Evolutionary conservation across 2,888 invertebrate genomes (phyloP).

Genomic region (Lymantria dispar): DNA sequence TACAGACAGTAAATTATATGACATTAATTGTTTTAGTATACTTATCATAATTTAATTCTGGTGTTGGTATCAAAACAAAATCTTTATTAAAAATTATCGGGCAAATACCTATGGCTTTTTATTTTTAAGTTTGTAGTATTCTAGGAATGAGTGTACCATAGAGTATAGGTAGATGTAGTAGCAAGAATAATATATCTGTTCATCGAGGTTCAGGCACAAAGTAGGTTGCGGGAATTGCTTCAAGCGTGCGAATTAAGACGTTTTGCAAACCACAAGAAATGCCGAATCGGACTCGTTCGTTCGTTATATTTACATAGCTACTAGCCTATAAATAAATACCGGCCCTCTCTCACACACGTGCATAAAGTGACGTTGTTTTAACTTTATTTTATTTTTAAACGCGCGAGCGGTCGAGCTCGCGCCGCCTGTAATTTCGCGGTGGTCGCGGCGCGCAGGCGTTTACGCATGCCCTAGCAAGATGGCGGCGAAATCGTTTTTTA

Average conservation of each 20-base stretch:
- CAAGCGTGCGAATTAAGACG: slow-evolving; percentile 70
- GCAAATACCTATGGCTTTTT: too few species aligned
- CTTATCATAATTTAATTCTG: background rate
- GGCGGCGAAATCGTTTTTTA: slow-evolving; percentile 61
- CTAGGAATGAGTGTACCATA: background rate
- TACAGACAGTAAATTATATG: background rate
- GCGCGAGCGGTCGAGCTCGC: slow-evolving; percentile 66
- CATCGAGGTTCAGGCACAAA: slow-evolving; percentile 34
- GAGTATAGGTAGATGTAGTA: slow-evolving; percentile 17
- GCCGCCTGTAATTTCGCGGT: slow-evolving; percentile 80
- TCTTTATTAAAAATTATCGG: too few species aligned
- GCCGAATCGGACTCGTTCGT: slow-evolving; percentile 59
- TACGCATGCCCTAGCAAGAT: slow-evolving; percentile 74
- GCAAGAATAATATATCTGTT: slow-evolving; percentile 28
- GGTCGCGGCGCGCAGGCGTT: slow-evolving; percentile 78
- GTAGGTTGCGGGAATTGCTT: slow-evolving; percentile 44
- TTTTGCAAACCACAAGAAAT: slow-evolving; percentile 75
- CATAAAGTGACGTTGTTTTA: slow-evolving; percentile 80
- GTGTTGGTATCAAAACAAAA: too few species aligned
- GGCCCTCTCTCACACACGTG: slow-evolving; percentile 76
- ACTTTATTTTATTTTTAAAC: slow-evolving; percentile 82
- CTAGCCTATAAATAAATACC: slow-evolving; percentile 82
- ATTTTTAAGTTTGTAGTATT: too few species aligned
- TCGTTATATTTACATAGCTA: slow-evolving; percentile 79
- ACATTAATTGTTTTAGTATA: slow-evolving; percentile 5